Evolutionary conservation across 1,140 invertebrate species (phyloP), one percentile per base, ranked within the genome.

Genomic region (Coelopa frigida): DNA sequence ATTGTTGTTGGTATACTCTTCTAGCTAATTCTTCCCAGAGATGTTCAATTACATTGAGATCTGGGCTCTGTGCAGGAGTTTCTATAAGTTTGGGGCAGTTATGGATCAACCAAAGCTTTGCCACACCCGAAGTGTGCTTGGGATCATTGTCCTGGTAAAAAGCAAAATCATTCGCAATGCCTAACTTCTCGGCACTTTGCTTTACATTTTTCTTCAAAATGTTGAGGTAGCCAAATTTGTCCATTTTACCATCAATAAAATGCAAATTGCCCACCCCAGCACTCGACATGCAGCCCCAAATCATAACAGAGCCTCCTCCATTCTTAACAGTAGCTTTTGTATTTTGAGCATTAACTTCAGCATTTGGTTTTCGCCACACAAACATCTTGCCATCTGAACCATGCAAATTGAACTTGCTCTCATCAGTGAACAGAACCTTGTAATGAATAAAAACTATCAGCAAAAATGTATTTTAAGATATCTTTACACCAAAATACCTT

Each of bases 31-130:
- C n/a, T n/a, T 24, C 38, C 38, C 51, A 59, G 17, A 59, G 42
- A 44, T 58, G 50, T 31, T 62, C 56, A 27, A 60, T 57, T n/a
- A 51, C 49, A 47, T 64, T 62, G 11, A 58, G 31, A 38, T 62
- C 56, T 17, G 44, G 31, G 23, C 38, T 43, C 46, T 47, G 23
- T 52, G 51, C 7, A 51, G 27, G 7, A 40, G 37, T 56, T 22
- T 48, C n/a, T 10, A 59, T 37, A 18, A 55, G 44, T n/a, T 44
- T 31, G 18, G 50, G 23, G 10, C 27, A 37, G 21, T 51, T 44
- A 11, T 46, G 14, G 15, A 46, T n/a, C 5, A 54, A 45, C 49
- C 52, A 68, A 26, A 56, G 29, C 31, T 50, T 54, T 2, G 44
- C 48, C 15, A 53, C 46, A 14, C 41, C 15, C 11, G 55, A 38